These are phyloP conservation scores for Pitangus sulphuratus DNA, from an alignment of 2,797 vertebrate species.

Conservation along the genomic window DNA sequence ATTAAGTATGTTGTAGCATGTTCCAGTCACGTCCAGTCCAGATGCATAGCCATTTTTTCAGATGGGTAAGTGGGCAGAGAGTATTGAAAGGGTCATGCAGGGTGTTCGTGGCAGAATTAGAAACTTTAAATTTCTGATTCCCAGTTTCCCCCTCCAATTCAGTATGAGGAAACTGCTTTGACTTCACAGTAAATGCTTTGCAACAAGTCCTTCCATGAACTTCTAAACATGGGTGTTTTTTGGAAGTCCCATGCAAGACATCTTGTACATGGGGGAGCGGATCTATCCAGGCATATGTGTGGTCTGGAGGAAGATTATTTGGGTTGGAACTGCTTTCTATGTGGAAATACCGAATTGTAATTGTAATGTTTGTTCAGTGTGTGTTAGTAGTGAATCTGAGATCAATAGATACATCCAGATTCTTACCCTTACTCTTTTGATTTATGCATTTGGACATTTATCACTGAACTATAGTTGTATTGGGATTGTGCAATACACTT, in stretches of 20 bases:
- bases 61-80: background rate
- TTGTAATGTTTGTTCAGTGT: background rate
- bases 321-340: background rate
- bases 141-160: background rate
- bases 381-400: background rate
- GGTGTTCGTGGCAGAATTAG: background rate
- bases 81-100: background rate
- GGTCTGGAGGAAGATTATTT: background rate
- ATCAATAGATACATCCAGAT: background rate
- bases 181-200: background rate
- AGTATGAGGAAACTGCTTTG: background rate
- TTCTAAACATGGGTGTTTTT: background rate
- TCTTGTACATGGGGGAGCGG: background rate
- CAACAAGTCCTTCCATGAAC: background rate
- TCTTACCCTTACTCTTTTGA: background rate
- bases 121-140: background rate
- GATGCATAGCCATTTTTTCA: background rate
- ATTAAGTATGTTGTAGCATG: background rate
- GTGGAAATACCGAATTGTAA: background rate
- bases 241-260: background rate
- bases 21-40: background rate
- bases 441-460: background rate
- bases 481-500: background rate
- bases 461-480: background rate
- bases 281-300: background rate